These are phyloP conservation scores for Hassar affinis DNA, from an alignment of 2,113 vertebrate genomes.

Conservation along the genomic window DNA sequence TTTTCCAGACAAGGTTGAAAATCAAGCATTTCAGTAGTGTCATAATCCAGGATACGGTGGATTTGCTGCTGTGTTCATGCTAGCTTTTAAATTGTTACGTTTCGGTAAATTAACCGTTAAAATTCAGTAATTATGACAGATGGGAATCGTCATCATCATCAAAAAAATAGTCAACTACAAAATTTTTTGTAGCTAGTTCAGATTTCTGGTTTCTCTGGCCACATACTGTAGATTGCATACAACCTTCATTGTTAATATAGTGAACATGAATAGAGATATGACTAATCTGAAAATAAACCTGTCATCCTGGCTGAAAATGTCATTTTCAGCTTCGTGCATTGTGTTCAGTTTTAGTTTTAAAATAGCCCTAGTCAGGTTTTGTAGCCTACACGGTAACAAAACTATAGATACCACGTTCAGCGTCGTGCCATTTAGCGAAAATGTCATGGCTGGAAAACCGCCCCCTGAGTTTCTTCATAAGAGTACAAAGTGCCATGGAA, in stretches of 20 bases:
- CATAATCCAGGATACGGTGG: neutral
- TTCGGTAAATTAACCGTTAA: neutral
- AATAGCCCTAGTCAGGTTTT: neutral
- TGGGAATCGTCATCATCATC: neutral
- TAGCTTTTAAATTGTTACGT: neutral
- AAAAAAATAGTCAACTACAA: no score
- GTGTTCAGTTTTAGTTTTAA: neutral
- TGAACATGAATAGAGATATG: neutral
- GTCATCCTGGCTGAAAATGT: neutral
- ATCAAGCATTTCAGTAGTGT: neutral
- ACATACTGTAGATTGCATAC: neutral
- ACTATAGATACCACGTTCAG: neutral
- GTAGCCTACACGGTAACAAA: neutral
- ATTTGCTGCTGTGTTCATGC: neutral
- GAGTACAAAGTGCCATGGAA: constrained; percentile 43
- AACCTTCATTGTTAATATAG: neutral
- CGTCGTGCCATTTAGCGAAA: neutral
- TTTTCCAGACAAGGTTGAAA: constrained; percentile 17
- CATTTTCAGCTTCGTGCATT: neutral
- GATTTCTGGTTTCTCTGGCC: neutral
- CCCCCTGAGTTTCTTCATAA: constrained; percentile 7
- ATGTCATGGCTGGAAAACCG: constrained; percentile 16
- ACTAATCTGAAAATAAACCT: neutral
- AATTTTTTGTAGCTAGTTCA: neutral
- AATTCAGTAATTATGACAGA: neutral